Conservation (phyloP, 2,797 vertebrate species). For the Hydrocynus forskahlii region DNA sequence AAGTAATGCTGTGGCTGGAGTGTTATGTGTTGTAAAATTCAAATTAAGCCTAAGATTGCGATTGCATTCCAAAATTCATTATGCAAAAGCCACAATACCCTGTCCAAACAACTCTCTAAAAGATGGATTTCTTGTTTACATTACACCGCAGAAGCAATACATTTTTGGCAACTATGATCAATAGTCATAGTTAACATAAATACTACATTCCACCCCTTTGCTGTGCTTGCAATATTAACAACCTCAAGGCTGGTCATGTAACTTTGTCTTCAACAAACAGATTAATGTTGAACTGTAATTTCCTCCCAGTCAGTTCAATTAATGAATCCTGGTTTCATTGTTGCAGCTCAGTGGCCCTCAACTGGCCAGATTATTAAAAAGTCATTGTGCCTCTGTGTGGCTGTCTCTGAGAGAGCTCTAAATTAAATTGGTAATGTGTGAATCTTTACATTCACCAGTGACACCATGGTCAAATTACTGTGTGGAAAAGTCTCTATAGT, state of each 20-base stretch:
- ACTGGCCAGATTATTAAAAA: conserved; percentile 75
- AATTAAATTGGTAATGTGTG: conserved; percentile 68
- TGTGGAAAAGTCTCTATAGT: conserved; percentile 37
- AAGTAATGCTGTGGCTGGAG: conserved; percentile 17
- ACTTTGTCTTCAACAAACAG: conserved; percentile 65
- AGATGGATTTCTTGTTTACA: conserved; percentile 18
- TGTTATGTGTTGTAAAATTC: conserved; percentile 11
- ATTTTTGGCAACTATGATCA: conserved; percentile 16
- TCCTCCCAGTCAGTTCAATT: conserved; percentile 65
- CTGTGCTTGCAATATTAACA: conserved; percentile 20
- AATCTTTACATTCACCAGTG: conserved; percentile 65
- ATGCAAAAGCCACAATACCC: conserved; percentile 2
- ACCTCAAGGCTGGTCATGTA: conserved; percentile 34
- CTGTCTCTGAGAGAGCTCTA: conserved; percentile 62
- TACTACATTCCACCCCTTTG: conserved; percentile 22
- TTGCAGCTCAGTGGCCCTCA: conserved; percentile 67
- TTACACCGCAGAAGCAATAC: conserved; percentile 2
- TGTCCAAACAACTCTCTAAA: background rate
- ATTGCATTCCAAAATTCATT: conserved; percentile 8
- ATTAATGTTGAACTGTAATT: conserved; percentile 68
- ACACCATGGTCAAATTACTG: conserved; percentile 53
- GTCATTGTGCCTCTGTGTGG: conserved; percentile 62
- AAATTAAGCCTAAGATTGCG: conserved; percentile 27
- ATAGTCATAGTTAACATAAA: conserved; percentile 16
- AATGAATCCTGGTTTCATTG: conserved; percentile 71